Percentiles rank a stretch among this genome's conserved stretches.
Conservation (phyloP, 2,113 vertebrate species). For the Synodontis membranacea region DNA sequence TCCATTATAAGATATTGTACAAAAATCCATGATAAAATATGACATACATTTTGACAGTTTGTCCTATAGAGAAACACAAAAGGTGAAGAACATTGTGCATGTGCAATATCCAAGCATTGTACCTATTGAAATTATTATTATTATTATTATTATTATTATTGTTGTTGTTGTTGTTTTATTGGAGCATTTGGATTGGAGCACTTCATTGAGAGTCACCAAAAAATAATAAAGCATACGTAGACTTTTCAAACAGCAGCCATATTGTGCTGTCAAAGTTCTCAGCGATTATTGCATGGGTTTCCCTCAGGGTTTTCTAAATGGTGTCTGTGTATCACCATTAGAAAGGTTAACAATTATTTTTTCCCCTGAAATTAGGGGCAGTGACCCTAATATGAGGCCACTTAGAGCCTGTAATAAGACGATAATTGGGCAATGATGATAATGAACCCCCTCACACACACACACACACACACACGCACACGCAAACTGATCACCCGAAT, state of each 20-base stretch:
- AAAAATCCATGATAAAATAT: not conserved
- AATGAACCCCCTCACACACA: constrained; percentile 47
- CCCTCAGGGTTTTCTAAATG: constrained; percentile 67
- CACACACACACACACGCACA: constrained; percentile 7
- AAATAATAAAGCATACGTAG: not conserved
- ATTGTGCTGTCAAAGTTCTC: constrained; percentile 50
- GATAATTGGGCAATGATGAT: constrained; percentile 80
- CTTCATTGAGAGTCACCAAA: constrained; percentile 21
- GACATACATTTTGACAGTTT: not conserved
- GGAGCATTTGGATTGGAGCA: not conserved
- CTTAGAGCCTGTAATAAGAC: constrained; percentile 80
- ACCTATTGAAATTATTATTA: not conserved
- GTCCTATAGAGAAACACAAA: not conserved
- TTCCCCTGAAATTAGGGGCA: constrained; percentile 83
- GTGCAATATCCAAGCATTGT: not conserved
- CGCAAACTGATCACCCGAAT: constrained; percentile 44
- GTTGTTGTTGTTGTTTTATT: not conserved
- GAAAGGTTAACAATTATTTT: constrained; percentile 76
- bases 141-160: too few species aligned
- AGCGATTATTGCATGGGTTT: constrained; percentile 55
- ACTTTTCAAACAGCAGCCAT: constrained; percentile 45
- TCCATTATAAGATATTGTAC: too few species aligned
- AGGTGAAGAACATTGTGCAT: not conserved
- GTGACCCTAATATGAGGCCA: constrained; percentile 83
- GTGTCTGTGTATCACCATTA: constrained; percentile 69